Evolutionary conservation across 2,888 invertebrate genomes (phyloP).

Genomic region (Caenorhabditis virilis): DNA sequence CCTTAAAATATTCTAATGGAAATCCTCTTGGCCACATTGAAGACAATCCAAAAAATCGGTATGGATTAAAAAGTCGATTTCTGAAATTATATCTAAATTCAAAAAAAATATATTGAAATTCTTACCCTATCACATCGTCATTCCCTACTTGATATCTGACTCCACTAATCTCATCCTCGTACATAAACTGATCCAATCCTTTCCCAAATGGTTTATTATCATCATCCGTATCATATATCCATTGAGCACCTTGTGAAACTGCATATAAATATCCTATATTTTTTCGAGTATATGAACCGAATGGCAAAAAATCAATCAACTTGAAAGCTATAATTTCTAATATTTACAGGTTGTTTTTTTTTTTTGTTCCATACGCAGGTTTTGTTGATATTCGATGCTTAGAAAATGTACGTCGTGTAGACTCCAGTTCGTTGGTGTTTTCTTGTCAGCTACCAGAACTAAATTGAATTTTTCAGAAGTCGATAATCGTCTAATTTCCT

Average conservation of each 20-base stretch:
- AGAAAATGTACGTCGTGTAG: conserved; percentile 23
- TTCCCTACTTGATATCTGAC: conserved; percentile 10
- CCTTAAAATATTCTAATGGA: conserved; percentile 37
- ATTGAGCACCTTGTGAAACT: conserved; percentile 39
- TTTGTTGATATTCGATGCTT: conserved; percentile 16
- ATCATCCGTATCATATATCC: conserved; percentile 48
- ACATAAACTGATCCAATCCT: conserved; percentile 43
- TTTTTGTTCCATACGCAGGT: too few relatives aligned
- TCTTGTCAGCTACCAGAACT: conserved; percentile 30
- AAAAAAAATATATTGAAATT: neutral
- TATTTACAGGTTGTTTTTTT: too few relatives aligned
- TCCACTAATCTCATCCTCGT: conserved; percentile 13
- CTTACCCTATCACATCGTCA: too few relatives aligned
- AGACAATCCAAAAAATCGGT: conserved; percentile 36
- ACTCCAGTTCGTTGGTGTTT: conserved; percentile 28
- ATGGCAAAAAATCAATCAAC: conserved; percentile 10
- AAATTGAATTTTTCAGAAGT: conserved; percentile 21
- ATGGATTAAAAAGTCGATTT: conserved; percentile 47
- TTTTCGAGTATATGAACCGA: conserved; percentile 34
- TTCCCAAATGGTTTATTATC: conserved; percentile 26
- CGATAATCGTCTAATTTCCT: conserved; percentile 29
- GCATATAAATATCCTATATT: conserved; percentile 44
- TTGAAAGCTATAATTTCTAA: too few relatives aligned
- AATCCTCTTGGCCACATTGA: conserved; percentile 51
- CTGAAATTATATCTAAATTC: neutral